Base-by-base conservation (phyloP, 2,888 invertebrate species). In the Branchipolynoe longqiensis region DNA sequence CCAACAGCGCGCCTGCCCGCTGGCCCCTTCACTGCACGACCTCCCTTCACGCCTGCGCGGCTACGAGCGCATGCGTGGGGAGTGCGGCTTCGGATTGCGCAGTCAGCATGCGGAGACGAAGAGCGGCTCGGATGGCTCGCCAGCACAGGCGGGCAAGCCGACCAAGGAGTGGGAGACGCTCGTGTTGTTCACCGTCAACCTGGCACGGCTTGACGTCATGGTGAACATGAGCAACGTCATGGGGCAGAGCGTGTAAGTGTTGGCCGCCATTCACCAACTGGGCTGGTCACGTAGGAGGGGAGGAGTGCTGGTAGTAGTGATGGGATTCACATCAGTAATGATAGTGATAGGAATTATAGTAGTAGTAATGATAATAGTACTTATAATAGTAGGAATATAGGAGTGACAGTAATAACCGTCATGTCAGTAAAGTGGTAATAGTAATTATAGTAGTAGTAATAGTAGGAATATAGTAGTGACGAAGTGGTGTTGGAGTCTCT, bases 181-280 rank as follows among this genome's bases (percentile, higher is more conserved):
- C 82, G 99, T 99, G 1, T 95, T 99, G 85, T 98, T 99, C 94
- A 98, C 98, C 0, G 97, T 99, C 62, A 98, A 99, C 95, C 98
- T 99, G 93, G 98, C 98, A 73, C 96, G 97, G 91, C 95, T 99
- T 83, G 98, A 99, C 94, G 97, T 99, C 14, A 97, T 98, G 92
- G 99, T 99, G 97, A 99, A 99, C 94, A 99, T 99, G 98, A 98
- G 99, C 62, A 99, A 99, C 92, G 98, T 99, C 0, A 99, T 99
- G 98, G 99, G 99, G 22, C 98, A 98, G 93, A 98, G 99, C 86
- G 96, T 96, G 96, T 97, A 94, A 95, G 95, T 94, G n/a, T n/a
- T 58, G 12, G 48, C 18, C 48, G n/a, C 8, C 48, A 48, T 25
- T 28, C 31, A 62, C 31, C n/a, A n/a, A n/a, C n/a, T n/a, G n/a